Evolutionary conservation across 1,140 invertebrate genomes (phyloP).

Genomic region (Nasonia longicornis): DNA sequence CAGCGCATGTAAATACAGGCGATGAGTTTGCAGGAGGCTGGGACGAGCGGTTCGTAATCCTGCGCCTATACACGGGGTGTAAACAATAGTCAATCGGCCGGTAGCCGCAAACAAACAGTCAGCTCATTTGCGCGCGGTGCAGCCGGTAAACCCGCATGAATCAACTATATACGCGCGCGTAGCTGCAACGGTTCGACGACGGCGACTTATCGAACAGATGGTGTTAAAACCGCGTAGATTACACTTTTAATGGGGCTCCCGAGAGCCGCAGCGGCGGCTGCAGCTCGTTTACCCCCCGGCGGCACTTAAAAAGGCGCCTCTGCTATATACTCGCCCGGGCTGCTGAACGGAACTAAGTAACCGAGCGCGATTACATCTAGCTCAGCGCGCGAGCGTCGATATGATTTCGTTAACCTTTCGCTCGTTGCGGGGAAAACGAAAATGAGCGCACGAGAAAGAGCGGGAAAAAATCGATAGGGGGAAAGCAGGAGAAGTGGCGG

Average conservation of each 20-base stretch:
- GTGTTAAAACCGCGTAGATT: neutral
- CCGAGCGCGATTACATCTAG: neutral
- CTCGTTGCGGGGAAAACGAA: neutral
- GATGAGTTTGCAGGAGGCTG: too few species aligned
- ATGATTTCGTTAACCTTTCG: neutral
- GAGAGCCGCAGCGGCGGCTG: too few species aligned
- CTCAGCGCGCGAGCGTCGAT: neutral
- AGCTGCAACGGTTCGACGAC: neutral
- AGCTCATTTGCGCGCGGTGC: neutral
- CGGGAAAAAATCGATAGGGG: slow-evolving; percentile 23
- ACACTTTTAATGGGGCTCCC: slow-evolving; percentile 1
- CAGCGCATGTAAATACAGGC: neutral
- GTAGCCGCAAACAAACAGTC: neutral
- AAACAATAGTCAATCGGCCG: neutral
- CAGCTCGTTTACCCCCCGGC: neutral
- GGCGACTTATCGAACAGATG: neutral
- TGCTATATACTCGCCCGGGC: too few species aligned
- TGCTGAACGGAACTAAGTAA: neutral
- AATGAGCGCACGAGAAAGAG: neutral
- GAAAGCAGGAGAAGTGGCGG: too few species aligned
- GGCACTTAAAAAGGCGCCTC: neutral
- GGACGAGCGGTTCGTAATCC: neutral
- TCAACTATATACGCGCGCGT: neutral
- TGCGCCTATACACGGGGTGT: neutral
- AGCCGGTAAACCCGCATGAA: neutral